These are phyloP conservation scores for Zele albiditarsus DNA, from an alignment of 2,888 invertebrate genomes.

Conservation along the genomic window DNA sequence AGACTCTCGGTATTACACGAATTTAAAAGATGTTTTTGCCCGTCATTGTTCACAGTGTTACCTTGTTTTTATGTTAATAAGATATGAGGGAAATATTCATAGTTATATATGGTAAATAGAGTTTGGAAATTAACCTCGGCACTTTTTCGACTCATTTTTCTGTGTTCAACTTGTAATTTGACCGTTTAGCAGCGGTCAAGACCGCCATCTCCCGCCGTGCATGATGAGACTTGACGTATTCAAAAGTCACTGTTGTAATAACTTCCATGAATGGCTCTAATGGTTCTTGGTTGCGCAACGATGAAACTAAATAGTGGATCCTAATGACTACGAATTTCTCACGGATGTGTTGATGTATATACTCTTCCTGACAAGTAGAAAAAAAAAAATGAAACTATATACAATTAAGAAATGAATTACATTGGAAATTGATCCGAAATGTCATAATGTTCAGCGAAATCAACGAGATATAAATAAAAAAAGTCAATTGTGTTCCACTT, in stretches of 20 bases:
- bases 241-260: constrained; percentile 69
- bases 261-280: constrained; percentile 60
- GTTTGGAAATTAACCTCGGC: background rate
- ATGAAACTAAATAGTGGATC: constrained; percentile 38
- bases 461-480: constrained; percentile 16
- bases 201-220: constrained; percentile 63
- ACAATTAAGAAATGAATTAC: background rate
- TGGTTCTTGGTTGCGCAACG: constrained; percentile 54
- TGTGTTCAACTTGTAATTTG: constrained; percentile 62
- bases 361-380: background rate
- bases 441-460: background rate
- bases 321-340: constrained; percentile 37
- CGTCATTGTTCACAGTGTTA: background rate
- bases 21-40: background rate
- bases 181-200: constrained; percentile 54
- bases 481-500: constrained; percentile 2
- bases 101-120: background rate
- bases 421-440: background rate
- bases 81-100: background rate
- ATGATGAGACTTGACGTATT: constrained; percentile 64
- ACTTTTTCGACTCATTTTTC: background rate
- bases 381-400: background rate
- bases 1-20: too few species aligned
- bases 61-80: background rate
- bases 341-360: background rate